Evolutionary conservation across 2,113 vertebrate species (phyloP).

Genomic region (Notarius lentiginosus): DNA sequence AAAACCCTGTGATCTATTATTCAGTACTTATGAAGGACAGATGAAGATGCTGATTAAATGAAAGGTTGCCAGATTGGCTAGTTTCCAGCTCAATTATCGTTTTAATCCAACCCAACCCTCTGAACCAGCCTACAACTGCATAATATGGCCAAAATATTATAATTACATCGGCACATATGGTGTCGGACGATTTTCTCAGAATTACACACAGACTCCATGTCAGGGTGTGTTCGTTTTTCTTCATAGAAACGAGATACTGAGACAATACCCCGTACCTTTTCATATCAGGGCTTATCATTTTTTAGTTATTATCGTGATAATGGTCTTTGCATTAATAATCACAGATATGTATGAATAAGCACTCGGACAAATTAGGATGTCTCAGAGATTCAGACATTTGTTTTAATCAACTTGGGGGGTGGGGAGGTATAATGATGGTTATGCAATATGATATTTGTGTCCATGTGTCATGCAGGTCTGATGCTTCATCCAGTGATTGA

Average conservation of each 20-base stretch:
- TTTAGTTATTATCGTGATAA: not conserved
- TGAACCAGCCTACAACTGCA: not conserved
- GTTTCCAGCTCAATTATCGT: not conserved
- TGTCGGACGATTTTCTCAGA: not conserved
- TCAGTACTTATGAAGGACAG: slow-evolving; percentile 9
- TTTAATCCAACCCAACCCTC: not conserved
- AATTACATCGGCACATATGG: not conserved
- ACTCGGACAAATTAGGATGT: not conserved
- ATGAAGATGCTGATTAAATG: slow-evolving; percentile 26
- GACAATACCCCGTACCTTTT: not conserved
- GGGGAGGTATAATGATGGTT: not conserved
- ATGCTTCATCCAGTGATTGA: no score
- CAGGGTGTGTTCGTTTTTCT: not conserved
- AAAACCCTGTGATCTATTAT: slow-evolving; percentile 19
- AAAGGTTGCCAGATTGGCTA: slow-evolving; percentile 14
- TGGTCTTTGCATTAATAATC: not conserved
- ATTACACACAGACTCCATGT: not conserved
- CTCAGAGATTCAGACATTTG: not conserved
- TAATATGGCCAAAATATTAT: not conserved
- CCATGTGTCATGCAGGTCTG: not conserved
- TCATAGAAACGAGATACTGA: not conserved
- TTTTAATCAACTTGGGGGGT: not conserved
- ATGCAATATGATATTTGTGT: not conserved
- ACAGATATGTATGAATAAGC: not conserved
- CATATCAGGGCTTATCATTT: not conserved